Evolutionary conservation across 92 coral and sea anemone genomes (phyloP).

Genomic region (Zoanthus sociatus): DNA sequence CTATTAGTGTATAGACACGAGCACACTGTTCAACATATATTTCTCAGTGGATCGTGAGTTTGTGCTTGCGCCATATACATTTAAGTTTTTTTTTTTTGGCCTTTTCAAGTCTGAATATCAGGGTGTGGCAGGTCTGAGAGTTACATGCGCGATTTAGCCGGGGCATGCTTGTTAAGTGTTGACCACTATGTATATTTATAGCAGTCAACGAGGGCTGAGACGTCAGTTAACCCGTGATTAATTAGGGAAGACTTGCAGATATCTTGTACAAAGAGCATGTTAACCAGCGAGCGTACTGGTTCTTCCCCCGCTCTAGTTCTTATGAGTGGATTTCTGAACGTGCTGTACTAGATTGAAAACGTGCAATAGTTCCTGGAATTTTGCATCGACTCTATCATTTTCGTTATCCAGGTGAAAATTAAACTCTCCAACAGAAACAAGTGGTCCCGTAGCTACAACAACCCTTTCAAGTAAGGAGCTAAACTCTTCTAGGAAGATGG

Average conservation of each 20-base stretch:
- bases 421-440: slow-evolving; percentile 24
- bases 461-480: slow-evolving; percentile 4
- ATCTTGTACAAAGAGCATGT: not conserved
- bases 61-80: slow-evolving; percentile 29
- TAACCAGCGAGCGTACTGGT: not conserved
- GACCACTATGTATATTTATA: slow-evolving; percentile 18
- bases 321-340: slow-evolving; percentile 15
- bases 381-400: slow-evolving; percentile 6
- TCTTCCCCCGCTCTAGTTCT: slow-evolving; percentile 33
- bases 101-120: slow-evolving; percentile 47
- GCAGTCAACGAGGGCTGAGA: slow-evolving; percentile 15
- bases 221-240: slow-evolving; percentile 22
- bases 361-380: slow-evolving; percentile 26
- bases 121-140: slow-evolving; percentile 43
- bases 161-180: slow-evolving; percentile 44
- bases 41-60: slow-evolving; percentile 25
- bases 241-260: slow-evolving; percentile 18
- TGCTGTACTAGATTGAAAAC: slow-evolving; percentile 26
- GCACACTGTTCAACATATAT: slow-evolving; percentile 41
- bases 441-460: not conserved
- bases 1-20: slow-evolving; percentile 7
- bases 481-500: slow-evolving; percentile 30
- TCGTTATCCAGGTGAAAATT: slow-evolving; percentile 19
- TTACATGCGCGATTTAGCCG: slow-evolving; percentile 18
- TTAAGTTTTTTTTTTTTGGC: slow-evolving; percentile 28